Conservation (phyloP, 2,888 invertebrate genomes). For the Caenorhabditis doughertyi region DNA sequence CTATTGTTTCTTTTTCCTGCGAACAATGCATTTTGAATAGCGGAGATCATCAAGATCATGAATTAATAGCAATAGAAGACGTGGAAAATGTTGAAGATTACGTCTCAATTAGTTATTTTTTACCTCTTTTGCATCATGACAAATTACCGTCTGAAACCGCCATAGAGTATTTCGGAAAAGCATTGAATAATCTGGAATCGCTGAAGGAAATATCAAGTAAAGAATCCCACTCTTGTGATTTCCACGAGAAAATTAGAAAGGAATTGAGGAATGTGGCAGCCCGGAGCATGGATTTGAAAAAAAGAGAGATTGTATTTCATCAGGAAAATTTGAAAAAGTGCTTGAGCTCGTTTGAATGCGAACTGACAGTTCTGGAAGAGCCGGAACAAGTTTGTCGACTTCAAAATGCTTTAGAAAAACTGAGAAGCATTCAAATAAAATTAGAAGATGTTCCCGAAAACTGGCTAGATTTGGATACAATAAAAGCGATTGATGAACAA, state of each 20-base stretch:
- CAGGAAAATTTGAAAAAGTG: neutral
- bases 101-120: neutral
- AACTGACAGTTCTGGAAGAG: neutral
- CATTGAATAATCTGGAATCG: neutral
- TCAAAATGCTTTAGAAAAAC: neutral
- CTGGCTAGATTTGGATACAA: neutral
- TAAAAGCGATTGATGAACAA: neutral
- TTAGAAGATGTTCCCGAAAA: neutral
- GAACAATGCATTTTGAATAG: neutral
- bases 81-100: neutral
- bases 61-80: neutral
- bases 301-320: constrained; percentile 3
- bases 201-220: neutral
- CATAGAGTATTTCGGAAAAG: neutral
- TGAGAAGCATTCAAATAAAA: neutral
- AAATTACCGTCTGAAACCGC: neutral
- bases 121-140: neutral
- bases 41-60: neutral
- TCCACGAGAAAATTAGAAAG: neutral
- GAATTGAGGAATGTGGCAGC: neutral
- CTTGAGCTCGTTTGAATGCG: neutral
- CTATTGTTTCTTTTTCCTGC: neutral
- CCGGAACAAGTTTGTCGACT: neutral
- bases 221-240: neutral
- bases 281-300: neutral